These are phyloP conservation scores for Xenus cinereus DNA, from an alignment of 2,113 vertebrate genomes.

Conservation along the genomic window DNA sequence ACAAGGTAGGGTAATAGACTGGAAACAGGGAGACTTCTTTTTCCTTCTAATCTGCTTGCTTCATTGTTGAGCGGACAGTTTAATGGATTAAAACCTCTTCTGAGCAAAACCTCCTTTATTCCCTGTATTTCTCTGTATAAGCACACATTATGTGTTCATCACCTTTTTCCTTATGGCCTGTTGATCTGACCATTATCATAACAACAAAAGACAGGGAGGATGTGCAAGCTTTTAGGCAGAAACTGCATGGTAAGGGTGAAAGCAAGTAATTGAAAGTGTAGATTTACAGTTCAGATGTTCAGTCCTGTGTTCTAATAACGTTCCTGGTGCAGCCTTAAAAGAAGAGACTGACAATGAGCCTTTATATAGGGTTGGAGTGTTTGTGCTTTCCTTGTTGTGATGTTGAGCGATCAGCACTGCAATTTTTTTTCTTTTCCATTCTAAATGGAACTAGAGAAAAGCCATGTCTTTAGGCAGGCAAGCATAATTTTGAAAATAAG, in stretches of 20 bases:
- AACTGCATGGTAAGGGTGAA: not conserved
- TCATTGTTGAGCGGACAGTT: not conserved
- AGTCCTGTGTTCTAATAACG: not conserved
- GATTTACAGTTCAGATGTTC: not conserved
- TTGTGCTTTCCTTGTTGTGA: not conserved
- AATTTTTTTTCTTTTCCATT: not conserved
- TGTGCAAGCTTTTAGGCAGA: not conserved
- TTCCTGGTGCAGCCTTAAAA: not conserved
- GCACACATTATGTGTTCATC: not conserved
- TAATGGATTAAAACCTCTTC: not conserved
- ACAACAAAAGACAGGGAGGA: not conserved
- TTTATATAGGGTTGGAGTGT: not conserved
- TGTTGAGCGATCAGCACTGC: not conserved
- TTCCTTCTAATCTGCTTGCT: not conserved
- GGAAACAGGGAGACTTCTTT: not conserved
- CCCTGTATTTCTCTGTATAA: not conserved
- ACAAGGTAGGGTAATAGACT: not conserved
- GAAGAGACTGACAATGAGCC: not conserved
- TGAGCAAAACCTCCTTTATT: not conserved
- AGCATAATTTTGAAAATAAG: not conserved
- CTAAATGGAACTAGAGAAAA: not conserved
- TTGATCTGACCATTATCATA: not conserved
- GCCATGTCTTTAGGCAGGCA: not conserved
- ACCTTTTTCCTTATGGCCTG: not conserved
- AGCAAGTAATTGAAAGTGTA: not conserved